Base-by-base conservation (phyloP, 37 sponge, comb jelly and placozoan species). In the Diacarnus erythraeanus region DNA sequence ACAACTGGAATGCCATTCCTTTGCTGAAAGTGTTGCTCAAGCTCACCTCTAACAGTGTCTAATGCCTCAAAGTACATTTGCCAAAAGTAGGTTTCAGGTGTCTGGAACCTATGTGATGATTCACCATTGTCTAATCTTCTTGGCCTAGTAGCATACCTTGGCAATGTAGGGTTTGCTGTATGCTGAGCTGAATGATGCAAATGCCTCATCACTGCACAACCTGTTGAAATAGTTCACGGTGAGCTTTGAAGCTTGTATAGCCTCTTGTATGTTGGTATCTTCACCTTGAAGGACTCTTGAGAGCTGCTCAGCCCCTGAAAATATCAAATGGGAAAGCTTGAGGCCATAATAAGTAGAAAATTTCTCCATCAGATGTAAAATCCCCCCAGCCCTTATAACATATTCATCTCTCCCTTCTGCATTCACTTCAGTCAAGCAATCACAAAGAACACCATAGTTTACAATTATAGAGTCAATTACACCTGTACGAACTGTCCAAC, bases 401-500 rank as follows among this genome's bases (percentile, higher is more conserved):
- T 69, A 77, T 74, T 90, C 91, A 81, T 86, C 86, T 70, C 68
- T 72, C 9, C 86, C 77, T 20, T 77, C 81, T 61, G 42, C 54
- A 22, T 65, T 37, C 37, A 76, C 66, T 64, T 85, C 82, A 25
- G 73, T 72, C 72, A 84, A 38, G 20, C 72, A 73, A 29, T 71
- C 37, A 15, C 57, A 38, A 38, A 90, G 67, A 23, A 80, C 42
- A 6, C 26, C 43, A 69, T 90, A 85, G 36, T 87, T 77, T 15
- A 31, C 39, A 29, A 87, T 29, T 43, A 87, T 59, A 35, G 90
- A 77, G 41, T 77, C 78, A 56, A 84, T 68, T 23, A 82, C 86
- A 42, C 20, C 82, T 44, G 85, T 80, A 51, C 86, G 31, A 22
- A 80, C 91, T 77, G 91, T 90, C 91, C 91, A 90, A 8, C 86